Base-by-base conservation (phyloP, 2,113 vertebrate species). In the Platichthys flesus region DNA sequence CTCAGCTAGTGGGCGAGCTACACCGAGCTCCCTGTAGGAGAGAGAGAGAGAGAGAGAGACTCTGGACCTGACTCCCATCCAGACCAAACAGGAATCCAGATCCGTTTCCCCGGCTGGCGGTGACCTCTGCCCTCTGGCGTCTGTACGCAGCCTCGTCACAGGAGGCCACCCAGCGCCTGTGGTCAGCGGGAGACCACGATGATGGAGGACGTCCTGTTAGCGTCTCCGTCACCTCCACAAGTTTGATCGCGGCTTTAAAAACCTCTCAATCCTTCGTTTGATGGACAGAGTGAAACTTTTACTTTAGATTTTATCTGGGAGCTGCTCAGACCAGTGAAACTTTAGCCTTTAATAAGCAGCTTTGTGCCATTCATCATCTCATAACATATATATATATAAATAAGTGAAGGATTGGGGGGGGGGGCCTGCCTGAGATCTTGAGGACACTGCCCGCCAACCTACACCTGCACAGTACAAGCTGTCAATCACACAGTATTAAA, bases 11-110 rank as follows among this genome's bases (percentile, higher is more conserved):
- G 82, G 66, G 16, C 21, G 64, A 45, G 71, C 82, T 54, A 55
- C 62, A 63, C 76, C 64, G 69, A 26, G 65, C 18, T 51, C 42
- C 14, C 49, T 51, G 49, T 20, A 51, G 20, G 59, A 37, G 77
- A 76, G 68, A 26, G 73, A 35, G 40, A 23, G 61, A 24, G 24
- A 24, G 2, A 23, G 71, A 59, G 71, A 31, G 35, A 37, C 35
- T 37, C 9, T 8, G 9, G 35, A 74, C 67, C 67, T 79, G 82
- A 74, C 78, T 74, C 40, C 0, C 65, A 67, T 88, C 88, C 88
- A 90, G 84, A 86, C 79, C 86, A 90, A 86, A 90, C 88, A 88
- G 74, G 72, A 79, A 86, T 88, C 79, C 81, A 81, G 88, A 83
- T 86, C 56, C 45, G 76, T 66, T 77, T 81, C 52, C 42, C 42